A percentile compares a stretch with the other conserved stretches of the same genome.
Evolutionary conservation across 2,797 vertebrate genomes (phyloP).

Genomic region (Gallinago nigripennis): DNA sequence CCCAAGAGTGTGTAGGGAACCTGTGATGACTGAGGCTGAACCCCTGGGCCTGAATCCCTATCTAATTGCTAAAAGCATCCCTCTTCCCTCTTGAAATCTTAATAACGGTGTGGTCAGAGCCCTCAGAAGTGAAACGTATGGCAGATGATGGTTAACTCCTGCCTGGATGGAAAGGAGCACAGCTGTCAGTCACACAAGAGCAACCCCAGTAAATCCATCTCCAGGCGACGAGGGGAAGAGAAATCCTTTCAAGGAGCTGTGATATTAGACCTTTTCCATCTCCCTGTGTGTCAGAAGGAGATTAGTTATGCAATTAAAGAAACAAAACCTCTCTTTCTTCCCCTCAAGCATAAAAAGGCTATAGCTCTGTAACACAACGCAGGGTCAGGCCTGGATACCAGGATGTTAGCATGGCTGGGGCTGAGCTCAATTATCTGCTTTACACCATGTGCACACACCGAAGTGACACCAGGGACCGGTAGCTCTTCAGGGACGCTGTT

Average conservation of each 20-base stretch:
- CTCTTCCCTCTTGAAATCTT: background rate
- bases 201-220: background rate
- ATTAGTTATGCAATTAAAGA: conserved; percentile 59
- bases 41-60: background rate
- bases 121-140: background rate
- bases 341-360: background rate
- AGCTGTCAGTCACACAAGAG: conserved; percentile 34
- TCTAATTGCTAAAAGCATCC: background rate
- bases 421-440: conserved; percentile 17
- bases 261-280: conserved; percentile 48
- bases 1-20: background rate
- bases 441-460: background rate
- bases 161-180: background rate
- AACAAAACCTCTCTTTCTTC: conserved; percentile 47
- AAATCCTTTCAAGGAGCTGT: conserved; percentile 26
- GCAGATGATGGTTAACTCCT: background rate
- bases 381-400: conserved; percentile 16
- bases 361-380: conserved; percentile 13
- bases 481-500: background rate
- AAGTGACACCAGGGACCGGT: background rate
- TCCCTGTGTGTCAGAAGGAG: conserved; percentile 36
- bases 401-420: conserved; percentile 21
- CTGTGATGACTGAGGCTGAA: background rate
- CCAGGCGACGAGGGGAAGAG: conserved; percentile 5
- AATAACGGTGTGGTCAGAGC: background rate